Conservation (phyloP, 2,113 vertebrate species). For the Phodopus roborovskii region DNA sequence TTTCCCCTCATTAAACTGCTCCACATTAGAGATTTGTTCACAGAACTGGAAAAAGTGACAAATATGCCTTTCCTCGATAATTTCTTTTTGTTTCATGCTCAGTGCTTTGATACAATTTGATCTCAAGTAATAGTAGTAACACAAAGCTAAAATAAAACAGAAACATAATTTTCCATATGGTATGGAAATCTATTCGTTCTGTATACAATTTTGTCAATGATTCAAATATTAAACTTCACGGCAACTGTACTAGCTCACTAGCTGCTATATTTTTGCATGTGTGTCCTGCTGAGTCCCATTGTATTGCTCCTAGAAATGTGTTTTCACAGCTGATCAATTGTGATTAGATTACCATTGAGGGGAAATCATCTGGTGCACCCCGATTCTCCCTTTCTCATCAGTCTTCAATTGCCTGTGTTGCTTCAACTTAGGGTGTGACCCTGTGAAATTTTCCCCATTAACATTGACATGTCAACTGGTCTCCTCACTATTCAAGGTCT, state of each 20-base stretch:
- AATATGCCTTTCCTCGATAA: background rate
- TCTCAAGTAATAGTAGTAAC: background rate
- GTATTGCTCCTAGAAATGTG: no score
- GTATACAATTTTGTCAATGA: background rate
- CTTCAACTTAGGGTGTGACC: background rate
- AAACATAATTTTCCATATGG: background rate
- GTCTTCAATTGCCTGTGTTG: background rate
- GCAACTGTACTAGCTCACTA: background rate
- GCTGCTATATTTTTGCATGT: background rate
- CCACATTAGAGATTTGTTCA: background rate
- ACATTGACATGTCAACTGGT: background rate
- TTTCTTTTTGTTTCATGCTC: background rate
- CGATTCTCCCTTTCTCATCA: background rate
- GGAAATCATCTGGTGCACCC: background rate
- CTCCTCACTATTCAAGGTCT: background rate
- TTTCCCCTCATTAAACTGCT: background rate
- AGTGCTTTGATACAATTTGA: background rate
- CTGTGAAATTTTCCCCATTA: background rate
- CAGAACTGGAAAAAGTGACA: no score
- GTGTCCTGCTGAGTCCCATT: no score
- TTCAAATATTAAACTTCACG: background rate
- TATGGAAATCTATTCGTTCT: background rate
- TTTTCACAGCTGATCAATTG: background rate
- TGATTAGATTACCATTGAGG: background rate
- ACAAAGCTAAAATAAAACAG: conserved; percentile 5